Percentiles rank a stretch among this genome's conserved stretches.
These are phyloP conservation scores for Chalcosyrphus nemorum DNA, from an alignment of 2,888 invertebrate genomes.

Conservation along the genomic window DNA sequence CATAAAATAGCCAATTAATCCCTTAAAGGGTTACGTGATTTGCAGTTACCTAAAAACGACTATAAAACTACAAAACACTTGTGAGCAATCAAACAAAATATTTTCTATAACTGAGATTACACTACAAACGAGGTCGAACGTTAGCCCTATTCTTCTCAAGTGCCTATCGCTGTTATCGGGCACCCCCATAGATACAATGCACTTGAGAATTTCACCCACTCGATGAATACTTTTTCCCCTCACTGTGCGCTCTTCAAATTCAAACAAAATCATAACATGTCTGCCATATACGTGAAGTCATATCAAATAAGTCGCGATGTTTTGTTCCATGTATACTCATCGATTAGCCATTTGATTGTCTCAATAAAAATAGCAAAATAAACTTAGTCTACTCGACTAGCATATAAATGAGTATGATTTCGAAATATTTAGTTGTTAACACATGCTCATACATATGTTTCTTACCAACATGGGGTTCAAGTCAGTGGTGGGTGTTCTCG, in stretches of 20 bases:
- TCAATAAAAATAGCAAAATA: constrained; percentile 8
- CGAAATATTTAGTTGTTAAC: neutral
- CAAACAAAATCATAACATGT: neutral
- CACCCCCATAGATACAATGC: neutral
- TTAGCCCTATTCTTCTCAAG: neutral
- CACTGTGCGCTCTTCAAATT: neutral
- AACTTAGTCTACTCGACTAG: neutral
- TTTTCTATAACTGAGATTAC: neutral
- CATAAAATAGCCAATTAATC: neutral
- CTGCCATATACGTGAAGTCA: neutral
- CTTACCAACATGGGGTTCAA: neutral
- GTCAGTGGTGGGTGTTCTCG: neutral
- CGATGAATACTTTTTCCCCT: neutral
- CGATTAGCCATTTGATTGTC: constrained; percentile 1
- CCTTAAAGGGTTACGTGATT: neutral
- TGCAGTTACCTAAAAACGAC: neutral
- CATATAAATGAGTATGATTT: neutral
- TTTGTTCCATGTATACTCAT: neutral
- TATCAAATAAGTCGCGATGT: neutral
- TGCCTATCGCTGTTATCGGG: neutral
- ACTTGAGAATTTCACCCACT: neutral
- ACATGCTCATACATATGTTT: no score
- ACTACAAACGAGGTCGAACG: neutral
- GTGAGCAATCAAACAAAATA: neutral
- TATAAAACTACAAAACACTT: neutral